Evolutionary conservation across 2,888 invertebrate genomes (phyloP).

Genomic region (Philonicus albiceps): DNA sequence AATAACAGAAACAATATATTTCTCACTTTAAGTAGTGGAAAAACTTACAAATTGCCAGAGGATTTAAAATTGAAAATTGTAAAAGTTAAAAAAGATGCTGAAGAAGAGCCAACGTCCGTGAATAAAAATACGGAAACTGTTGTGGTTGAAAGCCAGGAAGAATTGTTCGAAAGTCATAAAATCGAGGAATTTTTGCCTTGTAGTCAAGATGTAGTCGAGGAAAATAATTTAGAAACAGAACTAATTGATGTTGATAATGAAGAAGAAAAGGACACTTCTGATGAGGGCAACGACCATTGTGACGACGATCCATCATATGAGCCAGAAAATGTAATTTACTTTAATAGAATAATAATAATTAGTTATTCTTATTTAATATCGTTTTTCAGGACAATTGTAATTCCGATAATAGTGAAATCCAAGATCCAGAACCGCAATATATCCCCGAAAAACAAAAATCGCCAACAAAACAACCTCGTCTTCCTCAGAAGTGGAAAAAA

Average conservation of each 20-base stretch:
- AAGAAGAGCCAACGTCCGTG: background rate
- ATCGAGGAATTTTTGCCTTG: background rate
- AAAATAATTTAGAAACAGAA: background rate
- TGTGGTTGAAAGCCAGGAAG: background rate
- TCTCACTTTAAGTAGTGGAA: constrained; percentile 20
- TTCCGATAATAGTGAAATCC: background rate
- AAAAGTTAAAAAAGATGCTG: background rate
- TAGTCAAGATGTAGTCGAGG: background rate
- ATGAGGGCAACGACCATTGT: background rate
- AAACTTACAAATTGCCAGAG: constrained; percentile 23
- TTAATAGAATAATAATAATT: background rate
- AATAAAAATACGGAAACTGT: background rate
- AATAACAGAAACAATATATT: constrained; percentile 35
- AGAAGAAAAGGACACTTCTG: background rate
- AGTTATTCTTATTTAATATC: background rate
- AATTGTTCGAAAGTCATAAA: background rate
- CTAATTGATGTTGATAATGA: background rate
- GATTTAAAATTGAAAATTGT: constrained; percentile 30
- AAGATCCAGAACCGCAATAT: background rate
- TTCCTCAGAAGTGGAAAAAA: background rate
- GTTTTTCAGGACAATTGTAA: background rate
- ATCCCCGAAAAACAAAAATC: background rate
- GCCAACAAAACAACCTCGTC: background rate
- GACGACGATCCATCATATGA: background rate
- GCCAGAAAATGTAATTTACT: background rate